These are phyloP conservation scores for Glandiceps talaboti DNA, from an alignment of 53 echinoderm and acorn worm genomes.

Conservation along the genomic window DNA sequence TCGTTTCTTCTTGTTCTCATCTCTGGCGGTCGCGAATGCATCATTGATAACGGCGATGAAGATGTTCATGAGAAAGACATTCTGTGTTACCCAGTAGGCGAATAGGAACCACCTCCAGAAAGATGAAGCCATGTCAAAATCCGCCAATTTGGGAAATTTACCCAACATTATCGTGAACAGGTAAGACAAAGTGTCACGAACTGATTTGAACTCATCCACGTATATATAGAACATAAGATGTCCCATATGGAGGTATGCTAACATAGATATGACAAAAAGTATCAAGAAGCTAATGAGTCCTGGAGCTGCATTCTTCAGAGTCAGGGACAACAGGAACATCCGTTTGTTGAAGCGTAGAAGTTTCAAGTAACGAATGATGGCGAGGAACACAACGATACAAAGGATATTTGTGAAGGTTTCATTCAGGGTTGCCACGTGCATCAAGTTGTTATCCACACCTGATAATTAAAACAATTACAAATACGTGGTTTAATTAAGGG, in stretches of 20 bases:
- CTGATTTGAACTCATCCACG: constrained; percentile 22
- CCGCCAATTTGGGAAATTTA: constrained; percentile 18
- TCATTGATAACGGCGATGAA: constrained; percentile 57
- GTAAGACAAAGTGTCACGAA: constrained; percentile 26
- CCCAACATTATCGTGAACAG: constrained; percentile 62
- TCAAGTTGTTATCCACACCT: constrained; percentile 48
- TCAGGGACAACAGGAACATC: constrained; percentile 38
- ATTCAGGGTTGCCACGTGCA: constrained; percentile 61
- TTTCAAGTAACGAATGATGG: constrained; percentile 55
- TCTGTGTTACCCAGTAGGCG: constrained; percentile 36
- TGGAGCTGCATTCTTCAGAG: constrained; percentile 27
- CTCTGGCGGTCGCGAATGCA: constrained; percentile 34
- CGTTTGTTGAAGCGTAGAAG: constrained; percentile 54
- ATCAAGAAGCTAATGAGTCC: constrained; percentile 46
- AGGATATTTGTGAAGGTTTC: constrained; percentile 46
- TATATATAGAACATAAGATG: constrained; percentile 35
- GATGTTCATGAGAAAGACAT: constrained; percentile 53
- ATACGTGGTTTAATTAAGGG: no score
- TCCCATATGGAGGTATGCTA: constrained; percentile 35
- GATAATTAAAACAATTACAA: not conserved
- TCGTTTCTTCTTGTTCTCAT: not conserved
- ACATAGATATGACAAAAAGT: constrained; percentile 36
- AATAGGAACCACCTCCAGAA: constrained; percentile 40
- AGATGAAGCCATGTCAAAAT: constrained; percentile 35
- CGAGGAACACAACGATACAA: constrained; percentile 30